Conservation (phyloP, 2,797 vertebrate genomes). For the Hyperoplus immaculatus region DNA sequence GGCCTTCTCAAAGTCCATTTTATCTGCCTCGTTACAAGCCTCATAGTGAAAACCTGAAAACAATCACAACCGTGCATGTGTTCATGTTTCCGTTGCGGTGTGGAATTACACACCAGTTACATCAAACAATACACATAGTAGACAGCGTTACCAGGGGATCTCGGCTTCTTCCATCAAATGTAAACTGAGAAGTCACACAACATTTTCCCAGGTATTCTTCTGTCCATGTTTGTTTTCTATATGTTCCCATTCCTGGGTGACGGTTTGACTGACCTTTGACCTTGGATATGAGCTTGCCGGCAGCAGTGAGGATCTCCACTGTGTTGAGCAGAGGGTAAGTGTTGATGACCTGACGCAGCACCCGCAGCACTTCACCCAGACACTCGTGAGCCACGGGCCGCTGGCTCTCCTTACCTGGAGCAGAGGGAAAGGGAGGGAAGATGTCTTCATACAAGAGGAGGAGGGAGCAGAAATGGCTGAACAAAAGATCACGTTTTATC, state of each 20-base stretch:
- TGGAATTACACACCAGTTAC: background rate
- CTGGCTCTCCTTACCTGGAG: constrained; percentile 90
- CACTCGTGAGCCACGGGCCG: constrained; percentile 92
- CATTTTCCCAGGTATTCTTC: background rate
- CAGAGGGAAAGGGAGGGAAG: background rate
- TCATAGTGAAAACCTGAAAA: constrained; percentile 94
- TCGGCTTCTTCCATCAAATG: background rate
- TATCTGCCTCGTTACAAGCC: constrained; percentile 89
- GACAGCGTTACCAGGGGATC: background rate
- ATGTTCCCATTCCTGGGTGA: background rate
- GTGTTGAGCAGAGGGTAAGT: constrained; percentile 97
- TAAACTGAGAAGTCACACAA: background rate
- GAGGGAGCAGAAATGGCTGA: background rate
- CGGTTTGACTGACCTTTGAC: constrained; percentile 90
- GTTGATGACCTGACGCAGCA: constrained; percentile 93
- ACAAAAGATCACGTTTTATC: background rate
- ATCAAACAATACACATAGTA: background rate
- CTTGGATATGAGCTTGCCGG: constrained; percentile 95
- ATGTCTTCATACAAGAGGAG: background rate
- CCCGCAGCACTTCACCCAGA: constrained; percentile 92
- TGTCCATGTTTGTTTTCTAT: background rate
- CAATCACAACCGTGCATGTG: constrained; percentile 13
- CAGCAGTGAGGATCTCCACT: constrained; percentile 94
- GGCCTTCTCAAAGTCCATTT: constrained; percentile 95
- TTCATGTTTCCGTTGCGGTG: constrained; percentile 23